Evolutionary conservation across 2,113 vertebrate species (phyloP).

Genomic region (Macrotus californicus): DNA sequence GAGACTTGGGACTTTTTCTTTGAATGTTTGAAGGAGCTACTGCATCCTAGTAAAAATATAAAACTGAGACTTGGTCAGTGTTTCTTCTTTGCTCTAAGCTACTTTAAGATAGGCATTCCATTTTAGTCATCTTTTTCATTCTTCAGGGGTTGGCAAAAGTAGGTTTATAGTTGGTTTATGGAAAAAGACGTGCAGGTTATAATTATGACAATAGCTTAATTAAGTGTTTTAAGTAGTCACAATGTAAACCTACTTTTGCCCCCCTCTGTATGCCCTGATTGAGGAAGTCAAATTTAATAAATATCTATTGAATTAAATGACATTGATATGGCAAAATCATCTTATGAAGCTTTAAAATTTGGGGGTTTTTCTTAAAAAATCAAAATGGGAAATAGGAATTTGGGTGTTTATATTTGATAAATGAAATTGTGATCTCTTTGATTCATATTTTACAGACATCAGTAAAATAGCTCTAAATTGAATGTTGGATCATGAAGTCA

Average conservation of each 20-base stretch:
- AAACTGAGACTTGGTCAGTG: not conserved
- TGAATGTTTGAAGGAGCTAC: not conserved
- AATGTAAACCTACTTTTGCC: not conserved
- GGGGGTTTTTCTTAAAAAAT: not conserved
- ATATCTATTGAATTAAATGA: not conserved
- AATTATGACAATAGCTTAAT: not conserved
- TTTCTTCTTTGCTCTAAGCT: not conserved
- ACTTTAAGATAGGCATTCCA: not conserved
- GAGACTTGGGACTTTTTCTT: not conserved
- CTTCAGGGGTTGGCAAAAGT: not conserved
- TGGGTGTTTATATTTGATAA: not conserved
- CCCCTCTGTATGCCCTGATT: not conserved
- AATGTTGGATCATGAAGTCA: not conserved
- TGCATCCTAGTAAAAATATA: not conserved
- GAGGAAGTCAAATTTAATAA: not conserved
- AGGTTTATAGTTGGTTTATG: not conserved
- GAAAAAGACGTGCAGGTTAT: not conserved
- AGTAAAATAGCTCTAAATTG: not conserved
- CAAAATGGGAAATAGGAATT: not conserved
- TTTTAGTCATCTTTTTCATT: not conserved
- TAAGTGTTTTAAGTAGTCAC: too few relatives aligned
- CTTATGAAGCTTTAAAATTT: not conserved
- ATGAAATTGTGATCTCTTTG: not conserved
- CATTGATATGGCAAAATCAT: not conserved
- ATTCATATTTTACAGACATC: not conserved